These are phyloP conservation scores for Cottus gobio DNA, from an alignment of 2,113 vertebrate genomes.

Conservation along the genomic window DNA sequence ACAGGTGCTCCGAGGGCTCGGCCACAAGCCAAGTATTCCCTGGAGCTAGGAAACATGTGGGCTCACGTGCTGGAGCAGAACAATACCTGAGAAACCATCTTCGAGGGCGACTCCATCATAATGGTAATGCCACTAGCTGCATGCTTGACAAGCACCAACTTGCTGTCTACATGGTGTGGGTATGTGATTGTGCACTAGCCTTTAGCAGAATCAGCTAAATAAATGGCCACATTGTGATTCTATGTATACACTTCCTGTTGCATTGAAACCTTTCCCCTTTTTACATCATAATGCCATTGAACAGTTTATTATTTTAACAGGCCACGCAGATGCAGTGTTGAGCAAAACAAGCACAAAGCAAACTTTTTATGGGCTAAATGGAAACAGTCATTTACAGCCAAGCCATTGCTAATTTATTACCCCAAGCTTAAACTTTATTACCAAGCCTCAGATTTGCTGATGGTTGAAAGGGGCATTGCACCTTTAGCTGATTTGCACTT, in stretches of 20 bases:
- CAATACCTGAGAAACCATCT: conserved; percentile 47
- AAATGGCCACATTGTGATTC: conserved; percentile 53
- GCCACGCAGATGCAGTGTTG: conserved; percentile 68
- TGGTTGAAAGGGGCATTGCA: conserved; percentile 64
- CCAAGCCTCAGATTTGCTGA: conserved; percentile 61
- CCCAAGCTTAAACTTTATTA: conserved; percentile 67
- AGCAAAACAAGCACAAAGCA: conserved; percentile 81
- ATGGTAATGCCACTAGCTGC: background rate
- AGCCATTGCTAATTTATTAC: conserved; percentile 78
- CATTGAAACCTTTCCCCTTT: conserved; percentile 38
- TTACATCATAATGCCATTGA: conserved; percentile 60
- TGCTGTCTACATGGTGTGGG: conserved; percentile 1
- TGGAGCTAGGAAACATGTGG: conserved; percentile 61
- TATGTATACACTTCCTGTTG: conserved; percentile 72
- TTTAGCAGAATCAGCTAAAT: conserved; percentile 35
- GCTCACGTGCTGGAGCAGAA: conserved; percentile 51
- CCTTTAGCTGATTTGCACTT: conserved; percentile 70
- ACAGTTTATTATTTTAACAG: conserved; percentile 79
- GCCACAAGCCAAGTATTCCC: conserved; percentile 58
- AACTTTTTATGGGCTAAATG: conserved; percentile 80
- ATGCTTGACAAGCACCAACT: conserved; percentile 19
- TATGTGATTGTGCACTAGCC: conserved; percentile 24
- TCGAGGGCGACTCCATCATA: conserved; percentile 15
- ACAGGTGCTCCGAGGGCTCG: conserved; percentile 77
- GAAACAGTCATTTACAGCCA: conserved; percentile 83